Evolutionary conservation across 2,797 vertebrate species (phyloP).

Genomic region (Diceros bicornis): DNA sequence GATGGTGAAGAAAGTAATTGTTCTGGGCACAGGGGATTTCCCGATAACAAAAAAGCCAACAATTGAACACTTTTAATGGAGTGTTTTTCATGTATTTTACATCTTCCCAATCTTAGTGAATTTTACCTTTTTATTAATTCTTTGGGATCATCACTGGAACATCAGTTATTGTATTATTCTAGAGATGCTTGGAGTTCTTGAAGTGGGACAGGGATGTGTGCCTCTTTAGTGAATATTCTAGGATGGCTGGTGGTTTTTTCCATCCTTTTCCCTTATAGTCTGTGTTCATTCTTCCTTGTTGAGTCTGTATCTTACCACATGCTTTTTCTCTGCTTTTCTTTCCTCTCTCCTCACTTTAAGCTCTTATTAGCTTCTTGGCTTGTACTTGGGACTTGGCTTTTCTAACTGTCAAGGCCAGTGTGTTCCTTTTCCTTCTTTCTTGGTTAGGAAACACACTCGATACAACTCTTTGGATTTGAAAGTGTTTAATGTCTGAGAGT

Average conservation of each 20-base stretch:
- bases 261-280: background rate
- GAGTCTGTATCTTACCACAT: background rate
- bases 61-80: background rate
- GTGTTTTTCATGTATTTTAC: background rate
- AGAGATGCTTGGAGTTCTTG: background rate
- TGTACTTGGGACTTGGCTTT: background rate
- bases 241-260: background rate
- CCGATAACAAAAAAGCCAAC: background rate
- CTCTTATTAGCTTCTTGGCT: background rate
- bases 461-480: background rate
- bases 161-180: background rate
- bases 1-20: background rate
- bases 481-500: background rate
- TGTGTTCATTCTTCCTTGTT: background rate
- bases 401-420: background rate
- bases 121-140: background rate
- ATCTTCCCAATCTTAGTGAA: background rate
- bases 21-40: background rate
- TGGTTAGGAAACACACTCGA: background rate
- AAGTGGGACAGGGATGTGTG: background rate
- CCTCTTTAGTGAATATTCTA: background rate
- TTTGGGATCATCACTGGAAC: background rate
- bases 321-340: background rate
- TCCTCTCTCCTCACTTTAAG: background rate
- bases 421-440: background rate